phyloP scores from a whole-genome alignment of 2,888 invertebrate genomes.

The Yponomeuta malinellus region DNA sequence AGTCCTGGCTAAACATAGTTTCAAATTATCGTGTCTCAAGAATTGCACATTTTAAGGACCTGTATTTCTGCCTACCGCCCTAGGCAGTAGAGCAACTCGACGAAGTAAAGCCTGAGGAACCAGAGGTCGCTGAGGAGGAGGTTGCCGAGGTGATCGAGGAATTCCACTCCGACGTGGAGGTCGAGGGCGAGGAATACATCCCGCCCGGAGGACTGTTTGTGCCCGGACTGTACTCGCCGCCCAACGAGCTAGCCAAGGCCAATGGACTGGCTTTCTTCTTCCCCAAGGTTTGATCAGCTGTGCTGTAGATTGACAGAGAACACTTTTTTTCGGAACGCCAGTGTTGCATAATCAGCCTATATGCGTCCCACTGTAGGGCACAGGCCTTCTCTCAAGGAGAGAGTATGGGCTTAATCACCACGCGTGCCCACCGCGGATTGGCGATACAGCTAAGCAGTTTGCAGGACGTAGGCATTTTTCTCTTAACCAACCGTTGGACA shows the following conservation, averaged over 20 bases:
- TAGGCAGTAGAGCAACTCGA: conserved; percentile 5
- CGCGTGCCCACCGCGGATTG: too few relatives aligned
- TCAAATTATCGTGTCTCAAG: not conserved
- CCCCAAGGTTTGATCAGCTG: conserved; percentile 43
- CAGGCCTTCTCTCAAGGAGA: too few relatives aligned
- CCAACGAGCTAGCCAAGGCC: conserved; percentile 58
- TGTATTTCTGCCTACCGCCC: not conserved
- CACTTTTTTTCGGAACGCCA: too few relatives aligned
- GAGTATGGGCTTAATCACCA: too few relatives aligned
- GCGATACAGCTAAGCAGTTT: too few relatives aligned
- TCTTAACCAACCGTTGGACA: too few relatives aligned
- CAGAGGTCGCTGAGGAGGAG: conserved; percentile 11
- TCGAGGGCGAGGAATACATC: conserved; percentile 63
- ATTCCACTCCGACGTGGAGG: conserved; percentile 55
- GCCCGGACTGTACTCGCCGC: conserved; percentile 58
- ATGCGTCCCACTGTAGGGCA: too few relatives aligned
- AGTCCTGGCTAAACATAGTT: conserved; percentile 8
- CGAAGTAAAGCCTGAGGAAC: conserved; percentile 18
- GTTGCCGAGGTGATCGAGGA: conserved; percentile 28
- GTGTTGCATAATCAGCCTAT: too few relatives aligned
- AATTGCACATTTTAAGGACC: not conserved
- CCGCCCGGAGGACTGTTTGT: conserved; percentile 63
- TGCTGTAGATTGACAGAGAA: not conserved
- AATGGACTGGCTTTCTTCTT: conserved; percentile 54
- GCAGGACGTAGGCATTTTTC: too few relatives aligned